Evolutionary conservation across 2,888 invertebrate genomes (phyloP), one percentile per base, ranked within the genome.

Genomic region (Limnephilus rhombicus): DNA sequence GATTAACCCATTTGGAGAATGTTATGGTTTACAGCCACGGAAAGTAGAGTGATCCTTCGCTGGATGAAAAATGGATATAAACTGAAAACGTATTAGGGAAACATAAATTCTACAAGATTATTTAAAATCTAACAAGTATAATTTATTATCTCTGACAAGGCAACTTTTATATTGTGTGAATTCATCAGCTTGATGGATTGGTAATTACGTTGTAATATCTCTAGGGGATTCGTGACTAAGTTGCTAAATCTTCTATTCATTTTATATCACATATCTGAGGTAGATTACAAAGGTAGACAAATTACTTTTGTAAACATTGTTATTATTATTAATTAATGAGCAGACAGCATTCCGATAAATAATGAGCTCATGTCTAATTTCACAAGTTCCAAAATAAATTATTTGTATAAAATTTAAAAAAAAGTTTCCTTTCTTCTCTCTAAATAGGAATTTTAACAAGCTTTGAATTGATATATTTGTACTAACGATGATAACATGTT

Each of bases 1-100:
- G 45, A 86, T 86, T 29, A 86, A 53, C 49, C 85, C 86, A 86
- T 86, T 86, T 86, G 29, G 86, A 45, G 86, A 86, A 86, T 86
- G 68, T 68, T 68, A 86, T 45, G 86, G 86, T 86, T 45, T 86
- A 13, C 45, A 45, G 29, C 29, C 49, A 45, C 45, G 53, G 45
- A 86, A 86, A 34, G 34, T 41, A 85, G 18, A 82, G 85, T 41
- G 85, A 85, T 85, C 41, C 85, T 34, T 37, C 41, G 85, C 24
- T 41, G 34, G 24, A 85, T 85, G 85, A 34, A 85, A 34, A 85
- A 85, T 68, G 68, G 68, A 68, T 24, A 68, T 68, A 68, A 68
- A 68, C 68, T 68, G 24, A 24, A 68, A 68, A 68, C 68, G 68
- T 68, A 68, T 68, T 68, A 68, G 68, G 68, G 68, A 68, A 68